These are phyloP conservation scores for Steinernema carpocapsae DNA, from an alignment of 2,888 invertebrate genomes.

Conservation along the genomic window DNA sequence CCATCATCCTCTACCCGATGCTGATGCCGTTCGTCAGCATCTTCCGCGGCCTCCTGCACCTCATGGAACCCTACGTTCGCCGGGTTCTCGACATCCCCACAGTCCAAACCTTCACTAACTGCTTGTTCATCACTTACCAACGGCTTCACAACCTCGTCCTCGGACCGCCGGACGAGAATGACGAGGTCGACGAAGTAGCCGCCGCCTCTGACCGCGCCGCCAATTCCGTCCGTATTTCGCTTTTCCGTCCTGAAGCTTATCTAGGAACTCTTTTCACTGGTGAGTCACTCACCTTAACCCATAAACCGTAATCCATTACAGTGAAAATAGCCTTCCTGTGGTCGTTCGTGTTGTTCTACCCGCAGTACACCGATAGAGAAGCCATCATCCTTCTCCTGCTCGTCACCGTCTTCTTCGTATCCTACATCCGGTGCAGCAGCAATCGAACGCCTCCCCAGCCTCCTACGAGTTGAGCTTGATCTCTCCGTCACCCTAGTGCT, in stretches of 20 bases:
- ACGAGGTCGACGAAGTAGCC: conserved; percentile 2
- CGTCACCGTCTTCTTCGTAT: conserved; percentile 41
- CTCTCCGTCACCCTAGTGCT: too few species aligned
- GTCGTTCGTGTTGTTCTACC: conserved; percentile 49
- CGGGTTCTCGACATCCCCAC: neutral
- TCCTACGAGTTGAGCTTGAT: neutral
- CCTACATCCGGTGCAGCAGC: conserved; percentile 47
- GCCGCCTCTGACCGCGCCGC: conserved; percentile 18
- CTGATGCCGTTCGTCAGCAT: neutral
- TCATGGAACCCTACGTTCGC: neutral
- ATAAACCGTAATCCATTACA: conserved; percentile 36
- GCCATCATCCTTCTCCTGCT: conserved; percentile 43
- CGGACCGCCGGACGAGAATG: neutral
- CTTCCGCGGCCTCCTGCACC: neutral
- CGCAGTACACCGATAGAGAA: conserved; percentile 47
- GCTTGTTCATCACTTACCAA: neutral
- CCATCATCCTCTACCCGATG: neutral
- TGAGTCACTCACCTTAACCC: neutral
- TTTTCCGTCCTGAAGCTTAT: conserved; percentile 19
- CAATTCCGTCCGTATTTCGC: neutral
- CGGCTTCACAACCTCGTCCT: neutral
- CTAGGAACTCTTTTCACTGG: conserved; percentile 14
- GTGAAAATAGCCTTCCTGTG: conserved; percentile 46
- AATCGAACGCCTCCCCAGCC: conserved; percentile 32
- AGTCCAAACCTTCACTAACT: neutral